A percentile compares a stretch with the other conserved stretches of the same genome.
phyloP scores from a whole-genome alignment of 1,140 invertebrate genomes.

The Drosophila nigromelanica region DNA sequence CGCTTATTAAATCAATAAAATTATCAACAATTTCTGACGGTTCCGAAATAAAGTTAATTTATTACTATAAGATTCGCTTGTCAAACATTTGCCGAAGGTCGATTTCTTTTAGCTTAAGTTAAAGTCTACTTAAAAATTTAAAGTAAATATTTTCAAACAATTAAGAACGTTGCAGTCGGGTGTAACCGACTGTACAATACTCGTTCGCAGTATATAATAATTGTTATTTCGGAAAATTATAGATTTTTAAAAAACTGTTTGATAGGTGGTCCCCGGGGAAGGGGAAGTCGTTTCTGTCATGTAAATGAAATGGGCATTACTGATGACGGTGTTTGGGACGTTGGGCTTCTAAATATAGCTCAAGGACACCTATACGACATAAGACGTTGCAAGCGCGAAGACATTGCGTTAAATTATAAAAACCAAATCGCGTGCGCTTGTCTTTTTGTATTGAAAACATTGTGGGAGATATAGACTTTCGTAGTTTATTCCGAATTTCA shows the following conservation, averaged over 20 bases:
- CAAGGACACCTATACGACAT: constrained; percentile 33
- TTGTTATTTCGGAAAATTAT: too few relatives aligned
- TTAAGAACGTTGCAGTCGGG: too few relatives aligned
- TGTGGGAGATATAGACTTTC: too few relatives aligned
- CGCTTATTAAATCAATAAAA: constrained; percentile 72
- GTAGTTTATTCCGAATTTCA: too few relatives aligned
- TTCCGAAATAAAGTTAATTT: background rate
- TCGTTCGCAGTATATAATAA: too few relatives aligned
- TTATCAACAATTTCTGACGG: constrained; percentile 40
- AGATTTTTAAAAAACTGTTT: background rate
- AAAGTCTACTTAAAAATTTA: too few relatives aligned
- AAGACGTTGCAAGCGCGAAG: constrained; percentile 30
- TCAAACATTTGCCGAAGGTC: background rate
- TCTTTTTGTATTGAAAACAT: constrained; percentile 7
- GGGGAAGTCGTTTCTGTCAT: constrained; percentile 28
- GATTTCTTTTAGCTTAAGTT: too few relatives aligned
- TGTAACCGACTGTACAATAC: too few relatives aligned
- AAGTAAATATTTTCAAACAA: too few relatives aligned
- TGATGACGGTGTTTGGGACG: constrained; percentile 25
- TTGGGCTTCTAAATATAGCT: constrained; percentile 29
- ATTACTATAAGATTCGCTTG: background rate
- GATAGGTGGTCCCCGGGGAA: constrained; percentile 2
- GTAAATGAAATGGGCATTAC: constrained; percentile 47
- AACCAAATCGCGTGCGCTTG: constrained; percentile 64
- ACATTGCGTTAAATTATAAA: constrained; percentile 70